Evolutionary conservation across 2,888 invertebrate genomes (phyloP), one percentile per base, ranked within the genome.

Genomic region (Aleiodes alternator): DNA sequence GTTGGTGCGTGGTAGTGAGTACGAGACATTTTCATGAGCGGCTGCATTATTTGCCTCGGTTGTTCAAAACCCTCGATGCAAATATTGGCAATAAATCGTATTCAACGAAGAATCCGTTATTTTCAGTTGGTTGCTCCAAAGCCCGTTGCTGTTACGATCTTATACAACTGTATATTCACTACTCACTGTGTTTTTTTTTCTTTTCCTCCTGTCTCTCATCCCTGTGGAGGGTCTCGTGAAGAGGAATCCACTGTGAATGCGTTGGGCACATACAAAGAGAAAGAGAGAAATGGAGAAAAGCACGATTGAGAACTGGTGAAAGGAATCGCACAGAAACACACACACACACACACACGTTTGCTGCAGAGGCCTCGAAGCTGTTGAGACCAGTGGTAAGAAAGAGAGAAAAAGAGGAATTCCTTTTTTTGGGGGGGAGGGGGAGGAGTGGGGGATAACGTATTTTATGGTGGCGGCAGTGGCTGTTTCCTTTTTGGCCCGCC

Each of bases 91-190:
- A 87, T 88, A 87, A 87, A 88, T 87, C 83, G 80, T 80, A 83
- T 83, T 83, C 80, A 83, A 82, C 84, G 82, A 81, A 84, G 86
- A 87, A 88, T 88, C 85, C 83, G 86, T 87, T 86, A 82, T 83
- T 88, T 88, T 85, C 86, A 84, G 82, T 81, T 80, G 84, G 83
- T 81, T 85, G 86, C 83, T 76, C 82, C 77, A 72, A 75, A 76
- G 79, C 80, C 57, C 16, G 48, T n/a, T 43, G 68, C 29, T 68
- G 12, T 34, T 48, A 48, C 34, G 14, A 73, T 70, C 72, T 73
- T 53, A 14, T 51, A 66, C 14, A 70, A 55, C 75, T 53, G 61
- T 72, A 53, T 73, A 53, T 73, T 66, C 74, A 69, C 55, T 68
- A 48, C 38, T 56, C n/a, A 9, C 57, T 43, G 66, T 55, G 56